Evolutionary conservation across 1,140 invertebrate genomes (phyloP), one percentile per base, ranked within the genome.

Genomic region (Drosophila kohkoa): DNA sequence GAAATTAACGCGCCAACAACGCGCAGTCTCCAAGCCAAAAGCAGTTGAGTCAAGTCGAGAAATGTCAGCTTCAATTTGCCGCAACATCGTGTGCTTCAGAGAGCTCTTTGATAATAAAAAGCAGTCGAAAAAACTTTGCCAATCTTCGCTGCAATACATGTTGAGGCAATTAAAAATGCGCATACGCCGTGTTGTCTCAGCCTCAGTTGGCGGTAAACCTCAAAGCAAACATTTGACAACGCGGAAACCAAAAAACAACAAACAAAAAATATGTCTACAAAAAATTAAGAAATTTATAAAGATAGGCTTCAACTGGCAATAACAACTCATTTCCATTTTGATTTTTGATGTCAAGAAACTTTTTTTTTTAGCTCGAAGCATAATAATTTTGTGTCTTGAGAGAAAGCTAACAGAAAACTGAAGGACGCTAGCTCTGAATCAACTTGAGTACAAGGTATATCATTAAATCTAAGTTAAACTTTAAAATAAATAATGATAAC

Each of bases 51-150:
- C 35, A 28, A 58, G 41, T 32, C 28, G 6, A 35, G 59, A 88
- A 89, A 89, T 89, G 85, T 89, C 85, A 89, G 79, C 79, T 85
- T 85, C 83, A 89, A 89, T 89, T 89, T 89, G 85, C 75, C 75
- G 71, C 64, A 60, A 66, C 60, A 77, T 28, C 80, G 64, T 77
- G 63, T 68, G 63, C 48, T 20, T 10, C 7, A 28, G 63, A 45
- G 30, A 66, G 49, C 46, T 49, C 67, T 48, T 11, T 10, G 20
- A 59, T 45, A 25, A 45, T 77, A 59, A 83, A 74, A 64, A 77
- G 59, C 55, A 57, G 64, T 77, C 64, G 38, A 75, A 75, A 25
- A 75, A 59, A 67, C 51, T 69, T 72, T 85, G 85, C 81, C 86
- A 89, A 88, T 90, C 85, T 78, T 89, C 78, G 83, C 76, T 77